These are phyloP conservation scores for Ceratitis capitata DNA, from an alignment of 1,140 invertebrate species.

Conservation along the genomic window DNA sequence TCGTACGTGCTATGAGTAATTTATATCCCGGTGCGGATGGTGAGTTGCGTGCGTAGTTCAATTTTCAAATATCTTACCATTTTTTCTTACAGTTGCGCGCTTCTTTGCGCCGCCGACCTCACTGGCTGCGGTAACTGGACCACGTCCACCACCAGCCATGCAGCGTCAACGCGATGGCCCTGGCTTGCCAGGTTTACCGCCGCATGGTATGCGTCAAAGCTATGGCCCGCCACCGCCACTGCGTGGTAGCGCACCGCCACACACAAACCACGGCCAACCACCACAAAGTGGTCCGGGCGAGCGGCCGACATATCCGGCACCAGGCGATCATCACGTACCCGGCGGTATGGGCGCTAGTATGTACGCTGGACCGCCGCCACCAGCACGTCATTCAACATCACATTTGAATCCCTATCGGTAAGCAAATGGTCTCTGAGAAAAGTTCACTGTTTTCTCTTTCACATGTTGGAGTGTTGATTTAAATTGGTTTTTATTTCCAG, in stretches of 20 bases:
- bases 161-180: slow-evolving; percentile 49
- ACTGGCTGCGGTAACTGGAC: background rate
- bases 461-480: background rate
- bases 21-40: slow-evolving; percentile 41
- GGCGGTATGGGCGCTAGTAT: slow-evolving; percentile 41
- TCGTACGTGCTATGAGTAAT: background rate
- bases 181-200: slow-evolving; percentile 47
- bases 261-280: background rate
- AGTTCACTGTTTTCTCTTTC: background rate
- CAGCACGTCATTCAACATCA: slow-evolving; percentile 56
- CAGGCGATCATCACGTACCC: slow-evolving; percentile 53
- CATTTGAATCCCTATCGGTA: slow-evolving; percentile 61
- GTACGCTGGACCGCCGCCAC: slow-evolving; percentile 53
- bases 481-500: slow-evolving; percentile 39
- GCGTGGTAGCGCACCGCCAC: slow-evolving; percentile 48
- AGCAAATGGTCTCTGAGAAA: background rate
- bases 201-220: slow-evolving; percentile 53
- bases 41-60: background rate
- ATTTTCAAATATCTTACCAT: background rate
- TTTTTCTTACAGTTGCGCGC: slow-evolving; percentile 37
- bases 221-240: slow-evolving; percentile 61
- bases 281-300: background rate
- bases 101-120: slow-evolving; percentile 41
- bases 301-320: slow-evolving; percentile 44
- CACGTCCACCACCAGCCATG: background rate